A percentile compares a stretch with the other conserved stretches of the same genome.
phyloP scores from a whole-genome alignment of 1,140 invertebrate species.

The Megalonaias nervosa region DNA sequence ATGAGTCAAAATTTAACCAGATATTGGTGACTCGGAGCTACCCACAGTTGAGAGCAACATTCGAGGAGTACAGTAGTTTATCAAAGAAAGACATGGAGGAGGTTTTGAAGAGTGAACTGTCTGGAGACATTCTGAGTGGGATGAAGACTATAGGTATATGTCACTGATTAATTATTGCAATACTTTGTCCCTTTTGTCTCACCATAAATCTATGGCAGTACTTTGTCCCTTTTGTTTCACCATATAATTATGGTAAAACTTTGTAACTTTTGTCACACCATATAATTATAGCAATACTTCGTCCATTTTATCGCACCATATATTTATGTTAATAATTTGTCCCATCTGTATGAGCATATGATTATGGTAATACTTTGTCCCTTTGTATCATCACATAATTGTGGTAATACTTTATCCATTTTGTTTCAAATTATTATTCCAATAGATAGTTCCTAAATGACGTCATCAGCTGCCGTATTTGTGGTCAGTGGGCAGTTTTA shows the following conservation, averaged over 20 bases:
- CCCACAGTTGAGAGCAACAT: conserved; percentile 69
- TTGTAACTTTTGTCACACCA: no score
- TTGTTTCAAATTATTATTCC: no score
- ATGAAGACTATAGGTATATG: conserved; percentile 68
- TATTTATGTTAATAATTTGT: background rate
- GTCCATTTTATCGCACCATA: background rate
- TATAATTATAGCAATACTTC: no score
- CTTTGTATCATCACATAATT: no score
- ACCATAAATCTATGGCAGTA: background rate
- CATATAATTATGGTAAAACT: no score
- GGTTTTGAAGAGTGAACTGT: conserved; percentile 69
- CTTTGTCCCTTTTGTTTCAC: no score
- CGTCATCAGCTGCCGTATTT: no score
- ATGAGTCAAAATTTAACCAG: conserved; percentile 72
- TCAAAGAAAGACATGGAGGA: conserved; percentile 70
- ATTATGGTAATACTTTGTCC: no score
- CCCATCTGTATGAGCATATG: no score
- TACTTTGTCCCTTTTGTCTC: background rate
- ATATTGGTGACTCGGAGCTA: conserved; percentile 67
- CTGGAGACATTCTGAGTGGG: conserved; percentile 68
- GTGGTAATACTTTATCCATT: no score
- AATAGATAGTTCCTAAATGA: no score
- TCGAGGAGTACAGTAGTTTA: conserved; percentile 69
- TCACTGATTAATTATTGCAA: background rate
- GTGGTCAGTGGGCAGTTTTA: no score